A percentile compares a stretch with the other conserved stretches of the same genome.
Evolutionary conservation across 2,797 vertebrate species (phyloP).

Genomic region (Sebastes matsubarae): DNA sequence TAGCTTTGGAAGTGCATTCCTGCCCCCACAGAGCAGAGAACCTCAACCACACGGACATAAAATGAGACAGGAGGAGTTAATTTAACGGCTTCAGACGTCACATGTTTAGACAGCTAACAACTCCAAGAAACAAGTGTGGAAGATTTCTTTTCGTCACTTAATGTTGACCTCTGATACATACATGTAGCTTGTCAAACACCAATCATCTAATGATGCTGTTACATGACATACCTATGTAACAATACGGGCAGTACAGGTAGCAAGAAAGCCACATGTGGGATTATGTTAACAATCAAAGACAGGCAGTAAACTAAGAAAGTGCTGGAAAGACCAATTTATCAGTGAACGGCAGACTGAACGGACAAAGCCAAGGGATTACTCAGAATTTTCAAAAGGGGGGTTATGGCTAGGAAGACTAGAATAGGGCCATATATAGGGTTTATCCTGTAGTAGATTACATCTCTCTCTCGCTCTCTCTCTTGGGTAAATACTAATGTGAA

Average conservation of each 20-base stretch:
- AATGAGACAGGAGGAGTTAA: not conserved
- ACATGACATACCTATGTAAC: not conserved
- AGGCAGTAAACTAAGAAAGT: constrained; percentile 6
- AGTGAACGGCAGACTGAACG: not conserved
- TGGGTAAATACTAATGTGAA: not conserved
- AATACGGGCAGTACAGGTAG: not conserved
- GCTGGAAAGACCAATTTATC: constrained; percentile 28
- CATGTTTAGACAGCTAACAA: not conserved
- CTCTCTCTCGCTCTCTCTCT: not conserved
- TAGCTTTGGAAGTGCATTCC: not conserved
- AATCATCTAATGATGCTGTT: not conserved
- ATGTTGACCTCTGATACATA: not conserved
- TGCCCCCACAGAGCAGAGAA: not conserved
- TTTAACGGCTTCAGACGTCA: not conserved
- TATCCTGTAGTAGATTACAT: not conserved
- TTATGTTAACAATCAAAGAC: constrained; percentile 36
- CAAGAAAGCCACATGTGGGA: constrained; percentile 7
- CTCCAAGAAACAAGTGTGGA: not conserved
- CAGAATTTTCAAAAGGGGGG: not conserved
- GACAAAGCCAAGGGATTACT: constrained; percentile 38
- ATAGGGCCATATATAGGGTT: not conserved
- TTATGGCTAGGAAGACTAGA: not conserved
- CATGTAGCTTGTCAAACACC: not conserved
- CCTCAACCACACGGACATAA: not conserved
- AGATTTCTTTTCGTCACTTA: not conserved